Conservation (phyloP, 2,888 invertebrate species). For the Eledona agricola region DNA sequence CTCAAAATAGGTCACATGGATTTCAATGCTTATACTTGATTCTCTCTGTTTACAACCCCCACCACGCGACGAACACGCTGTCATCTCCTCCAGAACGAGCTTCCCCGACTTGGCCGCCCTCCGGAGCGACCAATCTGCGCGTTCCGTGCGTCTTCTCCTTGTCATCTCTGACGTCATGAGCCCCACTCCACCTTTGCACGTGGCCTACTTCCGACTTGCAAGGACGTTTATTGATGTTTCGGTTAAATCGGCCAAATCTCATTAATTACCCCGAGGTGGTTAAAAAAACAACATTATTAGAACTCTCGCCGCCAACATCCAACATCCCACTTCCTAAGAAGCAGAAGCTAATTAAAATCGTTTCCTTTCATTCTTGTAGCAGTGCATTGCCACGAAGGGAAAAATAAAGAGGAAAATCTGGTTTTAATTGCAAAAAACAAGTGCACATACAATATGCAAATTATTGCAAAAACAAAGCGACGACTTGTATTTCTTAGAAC, state of each 20-base stretch:
- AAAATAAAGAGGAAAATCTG: no score
- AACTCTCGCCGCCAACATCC: no score
- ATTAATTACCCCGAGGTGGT: conserved; percentile 1
- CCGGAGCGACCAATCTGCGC: conserved; percentile 41
- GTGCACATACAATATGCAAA: no score
- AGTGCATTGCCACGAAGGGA: no score
- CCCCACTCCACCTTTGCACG: conserved; percentile 56
- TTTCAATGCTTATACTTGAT: conserved; percentile 51
- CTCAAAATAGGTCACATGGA: conserved; percentile 56
- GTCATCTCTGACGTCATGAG: conserved; percentile 54
- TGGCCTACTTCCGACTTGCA: conserved; percentile 47
- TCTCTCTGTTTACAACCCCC: conserved; percentile 42
- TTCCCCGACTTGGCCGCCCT: conserved; percentile 31
- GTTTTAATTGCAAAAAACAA: no score
- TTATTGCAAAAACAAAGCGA: no score
- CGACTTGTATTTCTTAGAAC: no score
- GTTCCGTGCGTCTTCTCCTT: conserved; percentile 46
- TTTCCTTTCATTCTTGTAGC: no score
- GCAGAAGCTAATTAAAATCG: no score
- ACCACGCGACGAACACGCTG: conserved; percentile 30
- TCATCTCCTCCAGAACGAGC: conserved; percentile 40
- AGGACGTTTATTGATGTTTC: conserved; percentile 53
- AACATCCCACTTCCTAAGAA: no score
- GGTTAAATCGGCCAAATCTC: conserved; percentile 17
- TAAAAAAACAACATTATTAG: not conserved